A percentile compares a stretch with the other conserved stretches of the same genome.
These are phyloP conservation scores for Chaetophractus vellerosus DNA, from an alignment of 2,797 vertebrate species.

Conservation along the genomic window DNA sequence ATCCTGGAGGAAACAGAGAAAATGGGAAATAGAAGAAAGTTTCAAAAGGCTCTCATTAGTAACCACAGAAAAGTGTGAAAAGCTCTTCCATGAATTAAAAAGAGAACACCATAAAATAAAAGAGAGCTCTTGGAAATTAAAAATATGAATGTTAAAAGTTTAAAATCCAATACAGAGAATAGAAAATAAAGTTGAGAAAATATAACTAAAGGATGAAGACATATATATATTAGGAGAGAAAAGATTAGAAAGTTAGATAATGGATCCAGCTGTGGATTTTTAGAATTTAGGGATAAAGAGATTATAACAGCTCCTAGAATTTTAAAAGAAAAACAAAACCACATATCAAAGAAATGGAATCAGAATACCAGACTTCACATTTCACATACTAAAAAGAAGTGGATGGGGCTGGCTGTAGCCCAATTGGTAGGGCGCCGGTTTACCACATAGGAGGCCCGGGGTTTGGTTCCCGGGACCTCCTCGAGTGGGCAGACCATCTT, in stretches of 20 bases:
- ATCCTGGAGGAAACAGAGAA: not conserved
- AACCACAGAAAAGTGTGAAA: not conserved
- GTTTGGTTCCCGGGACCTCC: too few species aligned
- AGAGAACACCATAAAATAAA: not conserved
- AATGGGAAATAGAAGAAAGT: not conserved
- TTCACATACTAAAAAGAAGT: not conserved
- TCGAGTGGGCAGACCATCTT: too few species aligned
- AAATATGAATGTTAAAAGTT: not conserved
- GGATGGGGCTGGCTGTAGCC: too few species aligned
- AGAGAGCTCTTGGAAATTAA: not conserved
- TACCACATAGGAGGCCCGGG: too few species aligned
- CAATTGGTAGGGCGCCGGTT: too few species aligned
- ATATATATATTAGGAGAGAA: not conserved
- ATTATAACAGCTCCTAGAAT: not conserved
- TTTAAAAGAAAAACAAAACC: not conserved
- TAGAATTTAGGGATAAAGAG: not conserved
- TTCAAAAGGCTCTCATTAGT: not conserved
- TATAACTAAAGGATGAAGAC: slow-evolving; percentile 13
- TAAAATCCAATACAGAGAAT: not conserved
- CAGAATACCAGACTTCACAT: not conserved
- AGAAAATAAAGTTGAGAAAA: not conserved
- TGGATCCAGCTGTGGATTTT: not conserved
- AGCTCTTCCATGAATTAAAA: not conserved
- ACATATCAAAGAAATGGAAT: not conserved
- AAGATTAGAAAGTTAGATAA: not conserved